phyloP scores from a whole-genome alignment of 2,888 invertebrate genomes.

The Acleris cristana region DNA sequence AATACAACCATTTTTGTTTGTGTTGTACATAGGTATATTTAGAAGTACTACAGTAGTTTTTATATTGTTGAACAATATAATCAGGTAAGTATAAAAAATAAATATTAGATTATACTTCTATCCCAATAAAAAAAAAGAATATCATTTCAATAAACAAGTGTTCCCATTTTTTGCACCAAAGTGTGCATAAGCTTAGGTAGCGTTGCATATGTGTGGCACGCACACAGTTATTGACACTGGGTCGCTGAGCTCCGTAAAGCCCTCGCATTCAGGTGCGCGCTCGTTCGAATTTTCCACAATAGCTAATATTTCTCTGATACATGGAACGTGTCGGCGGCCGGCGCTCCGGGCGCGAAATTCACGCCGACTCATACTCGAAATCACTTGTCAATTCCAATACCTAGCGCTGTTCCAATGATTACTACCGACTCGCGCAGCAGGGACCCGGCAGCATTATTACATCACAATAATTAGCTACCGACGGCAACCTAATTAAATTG shows the following conservation, averaged over 20 bases:
- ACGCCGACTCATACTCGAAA: background rate
- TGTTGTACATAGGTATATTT: no score
- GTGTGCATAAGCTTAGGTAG: background rate
- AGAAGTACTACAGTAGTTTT: no score
- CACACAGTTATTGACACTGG: constrained; percentile 15
- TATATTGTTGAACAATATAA: no score
- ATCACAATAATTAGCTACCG: constrained; percentile 3
- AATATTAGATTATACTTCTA: no score
- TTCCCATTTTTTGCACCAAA: background rate
- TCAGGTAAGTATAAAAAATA: no score
- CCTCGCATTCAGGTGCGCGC: constrained; percentile 28
- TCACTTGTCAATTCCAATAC: background rate
- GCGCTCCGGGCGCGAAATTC: constrained; percentile 2
- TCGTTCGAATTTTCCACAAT: constrained; percentile 19
- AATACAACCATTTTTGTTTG: no score
- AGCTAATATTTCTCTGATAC: constrained; percentile 24
- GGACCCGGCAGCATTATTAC: background rate
- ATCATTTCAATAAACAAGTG: no score
- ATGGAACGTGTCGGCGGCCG: constrained; percentile 15
- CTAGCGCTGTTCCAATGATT: background rate
- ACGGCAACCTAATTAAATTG: constrained; percentile 14
- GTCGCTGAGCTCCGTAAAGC: constrained; percentile 26
- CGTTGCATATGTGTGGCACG: background rate
- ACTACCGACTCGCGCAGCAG: background rate
- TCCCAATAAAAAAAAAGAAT: no score